Evolutionary conservation across 92 coral and sea anemone species (phyloP), one percentile per base, ranked within the genome.

Genomic region (Pocillopora meandrina): DNA sequence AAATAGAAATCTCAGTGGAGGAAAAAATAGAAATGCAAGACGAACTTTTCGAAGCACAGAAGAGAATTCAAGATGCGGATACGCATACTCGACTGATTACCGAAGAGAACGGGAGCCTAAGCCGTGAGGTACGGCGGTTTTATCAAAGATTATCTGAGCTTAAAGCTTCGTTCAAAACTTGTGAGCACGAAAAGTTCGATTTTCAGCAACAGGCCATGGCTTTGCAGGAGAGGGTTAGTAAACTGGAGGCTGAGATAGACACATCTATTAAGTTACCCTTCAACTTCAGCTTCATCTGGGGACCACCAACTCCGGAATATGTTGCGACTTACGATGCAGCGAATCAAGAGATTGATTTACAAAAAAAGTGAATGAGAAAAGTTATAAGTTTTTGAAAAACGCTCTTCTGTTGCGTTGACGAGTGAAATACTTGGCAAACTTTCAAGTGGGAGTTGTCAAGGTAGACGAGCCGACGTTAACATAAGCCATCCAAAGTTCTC

Each of bases 1-100:
- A 82, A 76, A 63, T 93, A 23, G 93, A 89, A 72, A 81, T 84
- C 70, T 35, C 84, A 16, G 97, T 91, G 35, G 90, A 91, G 19
- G 93, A 93, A 56, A 91, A 89, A 47, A 60, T 82, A 33, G 88
- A 86, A 49, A 84, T 93, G 4, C 93, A 93, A 13, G 93, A 91
- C 8, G 91, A 89, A 58, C 62, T 85, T 17, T 72, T 86, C 12
- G 72, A 31, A 10, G 88, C 91, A 3, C 77, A 90, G 76, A 84
- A 87, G 33, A 72, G 85, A 35, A 57, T 78, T 19, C 86, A 84
- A 31, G 97, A 89, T 34, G 74, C 81, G 17, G 85, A 87, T 35
- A 76, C 88, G 23, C 94, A 91, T 42, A 67, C 75, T 23, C 74
- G 77, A 61, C 86, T 87, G 20, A 62, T 73, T 59, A 47, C 58